Evolutionary conservation across 2,797 vertebrate species (phyloP).

Genomic region (Chelidonichthys spinosus): DNA sequence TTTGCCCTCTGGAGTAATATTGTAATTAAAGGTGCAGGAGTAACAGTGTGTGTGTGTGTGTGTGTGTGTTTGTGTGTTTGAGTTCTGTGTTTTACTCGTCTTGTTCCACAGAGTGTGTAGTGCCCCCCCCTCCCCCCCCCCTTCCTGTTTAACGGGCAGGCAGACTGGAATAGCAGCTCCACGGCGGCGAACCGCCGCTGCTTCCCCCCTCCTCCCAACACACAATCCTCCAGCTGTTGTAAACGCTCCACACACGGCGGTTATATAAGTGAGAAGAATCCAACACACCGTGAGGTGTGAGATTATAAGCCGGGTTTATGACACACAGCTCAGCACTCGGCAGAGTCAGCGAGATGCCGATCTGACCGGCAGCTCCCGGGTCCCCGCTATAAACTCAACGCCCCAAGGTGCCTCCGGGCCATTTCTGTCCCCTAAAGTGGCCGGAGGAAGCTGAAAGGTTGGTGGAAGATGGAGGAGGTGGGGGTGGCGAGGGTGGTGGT

Average conservation of each 20-base stretch:
- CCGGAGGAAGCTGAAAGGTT: constrained; percentile 48
- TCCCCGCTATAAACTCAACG: constrained; percentile 11
- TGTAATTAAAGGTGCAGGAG: constrained; percentile 42
- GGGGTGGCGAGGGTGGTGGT: not conserved
- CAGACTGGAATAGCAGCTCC: constrained; percentile 42
- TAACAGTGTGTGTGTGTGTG: constrained; percentile 46
- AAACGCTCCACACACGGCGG: constrained; percentile 53
- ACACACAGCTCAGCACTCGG: constrained; percentile 43
- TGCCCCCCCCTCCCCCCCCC: no score
- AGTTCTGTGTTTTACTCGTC: no score
- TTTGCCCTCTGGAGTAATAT: constrained; percentile 4
- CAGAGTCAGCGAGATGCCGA: constrained; percentile 40
- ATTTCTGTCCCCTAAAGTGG: constrained; percentile 61
- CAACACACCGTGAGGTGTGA: constrained; percentile 63
- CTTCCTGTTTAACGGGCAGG: constrained; percentile 65
- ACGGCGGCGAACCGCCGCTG: constrained; percentile 25
- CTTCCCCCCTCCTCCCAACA: constrained; percentile 22
- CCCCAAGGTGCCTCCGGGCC: constrained; percentile 49
- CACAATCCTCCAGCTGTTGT: constrained; percentile 44
- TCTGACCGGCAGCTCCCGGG: constrained; percentile 49
- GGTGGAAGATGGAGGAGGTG: constrained; percentile 26
- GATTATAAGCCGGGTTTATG: constrained; percentile 57
- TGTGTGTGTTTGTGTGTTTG: no score
- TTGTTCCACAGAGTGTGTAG: no score
- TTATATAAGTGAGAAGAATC: not conserved